These are phyloP conservation scores for Bubo blakistoni DNA, from an alignment of 2,113 vertebrate genomes.

Conservation along the genomic window DNA sequence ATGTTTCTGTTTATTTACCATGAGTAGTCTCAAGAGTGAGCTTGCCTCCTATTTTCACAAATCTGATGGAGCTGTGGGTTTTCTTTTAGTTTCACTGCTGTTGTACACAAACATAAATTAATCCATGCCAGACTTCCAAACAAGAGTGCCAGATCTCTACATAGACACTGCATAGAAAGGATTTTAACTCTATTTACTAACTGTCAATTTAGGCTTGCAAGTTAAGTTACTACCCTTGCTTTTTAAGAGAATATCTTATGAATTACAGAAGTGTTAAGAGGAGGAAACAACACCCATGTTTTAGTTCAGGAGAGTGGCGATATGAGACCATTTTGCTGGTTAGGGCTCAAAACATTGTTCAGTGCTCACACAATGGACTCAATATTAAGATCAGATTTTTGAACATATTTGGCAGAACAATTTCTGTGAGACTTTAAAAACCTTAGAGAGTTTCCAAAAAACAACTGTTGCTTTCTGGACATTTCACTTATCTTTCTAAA, in stretches of 20 bases:
- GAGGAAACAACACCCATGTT: slow-evolving; percentile 36
- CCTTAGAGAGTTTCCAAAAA: neutral
- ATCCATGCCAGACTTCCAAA: neutral
- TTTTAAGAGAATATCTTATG: slow-evolving; percentile 52
- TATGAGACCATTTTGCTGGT: slow-evolving; percentile 30
- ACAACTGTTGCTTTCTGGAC: neutral
- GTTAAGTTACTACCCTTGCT: slow-evolving; percentile 14
- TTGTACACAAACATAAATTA: neutral
- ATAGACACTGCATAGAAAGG: slow-evolving; percentile 1
- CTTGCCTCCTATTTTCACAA: neutral
- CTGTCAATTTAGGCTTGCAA: slow-evolving; percentile 36
- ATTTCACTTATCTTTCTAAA: neutral
- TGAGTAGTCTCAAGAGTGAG: neutral
- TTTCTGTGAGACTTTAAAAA: neutral
- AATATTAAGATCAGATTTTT: neutral
- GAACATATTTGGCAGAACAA: neutral
- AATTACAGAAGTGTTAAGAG: slow-evolving; percentile 47
- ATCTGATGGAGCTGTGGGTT: neutral
- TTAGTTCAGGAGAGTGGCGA: neutral
- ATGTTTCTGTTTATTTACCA: neutral
- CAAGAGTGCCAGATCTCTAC: neutral
- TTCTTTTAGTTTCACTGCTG: neutral
- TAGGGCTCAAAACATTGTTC: neutral
- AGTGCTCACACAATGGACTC: neutral
- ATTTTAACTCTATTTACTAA: slow-evolving; percentile 48